Base-by-base conservation (phyloP, 2,113 vertebrate genomes). In the Oceanodroma tethys region DNA sequence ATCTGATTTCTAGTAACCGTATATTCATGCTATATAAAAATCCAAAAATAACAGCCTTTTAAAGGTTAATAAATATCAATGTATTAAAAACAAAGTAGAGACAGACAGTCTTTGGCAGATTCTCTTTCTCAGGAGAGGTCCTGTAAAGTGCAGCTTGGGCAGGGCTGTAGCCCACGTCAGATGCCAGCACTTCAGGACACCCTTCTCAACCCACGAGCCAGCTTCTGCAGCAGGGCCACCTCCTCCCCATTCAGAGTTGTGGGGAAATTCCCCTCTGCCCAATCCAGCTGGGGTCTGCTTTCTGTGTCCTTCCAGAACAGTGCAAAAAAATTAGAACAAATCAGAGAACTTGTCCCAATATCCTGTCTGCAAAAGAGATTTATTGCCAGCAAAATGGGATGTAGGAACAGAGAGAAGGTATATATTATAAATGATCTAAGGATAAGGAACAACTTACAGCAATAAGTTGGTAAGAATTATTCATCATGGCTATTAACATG, bases 401-500 rank as follows among this genome's bases (percentile, higher is more conserved):
- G 14, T 32, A n/a, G 55, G 12, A 89, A 93, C 34, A 67, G 45
- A 58, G 48, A 81, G 11, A 52, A 66, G 7, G 10, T 38, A 80
- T 13, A 10, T 45, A 79, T 21, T 53, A 48, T 32, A 88, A 91
- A 63, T 53, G 0, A 86, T 66, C 40, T 60, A 67, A 89, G 43
- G 65, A 78, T 52, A 68, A 67, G 13, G 27, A 87, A 86, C 10
- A 47, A 99, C 99, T 99, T 98, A 99, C 99, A 88, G 99, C 99
- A 93, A 99, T 99, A 75, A 99, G 99, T 95, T 99, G 99, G 95
- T 99, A 99, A 59, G 99, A 99, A 96, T 99, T 99, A 98, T 99
- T 99, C 99, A 99, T 99, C 99, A 99, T 99, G 55, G 99, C 99
- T 87, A 99, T 99, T 26, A 99, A 96, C 99, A 99, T 99, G 97